A percentile compares a stretch with the other conserved stretches of the same genome.
phyloP scores from a whole-genome alignment of 2,888 invertebrate genomes.

The Cheilosia urbana region DNA sequence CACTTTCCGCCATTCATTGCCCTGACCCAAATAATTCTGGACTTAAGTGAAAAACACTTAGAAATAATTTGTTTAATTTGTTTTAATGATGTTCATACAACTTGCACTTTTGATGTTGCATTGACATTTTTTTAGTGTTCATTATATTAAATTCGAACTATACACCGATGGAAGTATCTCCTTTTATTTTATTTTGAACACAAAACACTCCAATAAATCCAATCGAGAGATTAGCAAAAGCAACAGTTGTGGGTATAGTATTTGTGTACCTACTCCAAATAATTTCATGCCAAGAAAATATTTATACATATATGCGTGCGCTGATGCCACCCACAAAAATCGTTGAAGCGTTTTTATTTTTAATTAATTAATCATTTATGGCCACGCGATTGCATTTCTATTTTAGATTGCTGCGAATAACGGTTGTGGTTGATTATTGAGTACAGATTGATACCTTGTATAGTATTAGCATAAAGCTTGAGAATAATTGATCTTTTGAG shows the following conservation, averaged over 20 bases:
- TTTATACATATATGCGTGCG: constrained; percentile 21
- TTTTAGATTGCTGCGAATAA: neutral
- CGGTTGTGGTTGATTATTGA: neutral
- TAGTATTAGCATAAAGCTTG: neutral
- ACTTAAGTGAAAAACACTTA: constrained; percentile 23
- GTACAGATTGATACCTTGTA: neutral
- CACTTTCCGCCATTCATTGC: constrained; percentile 5
- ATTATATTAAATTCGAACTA: no score
- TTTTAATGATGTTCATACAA: constrained; percentile 3
- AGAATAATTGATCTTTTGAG: neutral
- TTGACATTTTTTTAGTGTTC: neutral
- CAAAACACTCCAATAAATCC: neutral
- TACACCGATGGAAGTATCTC: neutral
- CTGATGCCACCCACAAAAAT: constrained; percentile 18
- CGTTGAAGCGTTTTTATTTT: neutral
- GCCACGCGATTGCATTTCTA: neutral
- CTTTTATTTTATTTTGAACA: neutral
- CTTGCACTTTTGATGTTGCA: neutral
- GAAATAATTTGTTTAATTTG: constrained; percentile 28
- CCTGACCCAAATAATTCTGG: constrained; percentile 29
- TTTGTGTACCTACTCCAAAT: neutral
- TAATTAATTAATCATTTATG: constrained; percentile 10
- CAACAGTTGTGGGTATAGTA: neutral
- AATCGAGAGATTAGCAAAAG: constrained; percentile 3
- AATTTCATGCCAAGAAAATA: constrained; percentile 15